These are phyloP conservation scores for Abramis brama DNA, from an alignment of 2,113 vertebrate genomes.

Conservation along the genomic window DNA sequence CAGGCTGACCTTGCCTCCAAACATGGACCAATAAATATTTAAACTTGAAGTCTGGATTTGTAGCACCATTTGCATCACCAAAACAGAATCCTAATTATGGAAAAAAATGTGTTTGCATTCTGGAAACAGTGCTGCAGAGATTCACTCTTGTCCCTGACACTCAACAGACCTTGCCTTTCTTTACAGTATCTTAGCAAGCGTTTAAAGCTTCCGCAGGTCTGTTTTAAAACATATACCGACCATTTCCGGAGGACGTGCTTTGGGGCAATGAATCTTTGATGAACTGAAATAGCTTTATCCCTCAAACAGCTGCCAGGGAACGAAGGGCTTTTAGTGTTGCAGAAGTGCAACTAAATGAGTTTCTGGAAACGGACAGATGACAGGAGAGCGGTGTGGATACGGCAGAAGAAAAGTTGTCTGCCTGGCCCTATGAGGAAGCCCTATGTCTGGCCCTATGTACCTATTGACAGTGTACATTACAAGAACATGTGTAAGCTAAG, in stretches of 20 bases:
- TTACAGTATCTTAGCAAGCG: constrained; percentile 44
- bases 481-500: not conserved
- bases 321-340: constrained; percentile 60
- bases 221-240: constrained; percentile 47
- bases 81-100: not conserved
- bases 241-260: constrained; percentile 57
- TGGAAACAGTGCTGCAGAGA: not conserved
- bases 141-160: not conserved
- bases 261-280: constrained; percentile 76
- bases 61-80: not conserved
- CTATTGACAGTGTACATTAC: not conserved
- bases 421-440: not conserved
- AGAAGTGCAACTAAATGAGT: constrained; percentile 45
- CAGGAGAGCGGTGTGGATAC: not conserved
- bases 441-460: too few species aligned
- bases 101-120: not conserved
- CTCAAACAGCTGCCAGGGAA: constrained; percentile 62
- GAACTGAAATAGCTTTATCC: constrained; percentile 70
- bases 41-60: not conserved
- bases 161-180: constrained; percentile 10
- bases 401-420: not conserved
- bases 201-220: constrained; percentile 42
- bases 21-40: constrained; percentile 15
- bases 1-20: constrained; percentile 16
- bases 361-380: constrained; percentile 8